Conservation (phyloP, 1,140 invertebrate species). For the Papilio polytes region DNA sequence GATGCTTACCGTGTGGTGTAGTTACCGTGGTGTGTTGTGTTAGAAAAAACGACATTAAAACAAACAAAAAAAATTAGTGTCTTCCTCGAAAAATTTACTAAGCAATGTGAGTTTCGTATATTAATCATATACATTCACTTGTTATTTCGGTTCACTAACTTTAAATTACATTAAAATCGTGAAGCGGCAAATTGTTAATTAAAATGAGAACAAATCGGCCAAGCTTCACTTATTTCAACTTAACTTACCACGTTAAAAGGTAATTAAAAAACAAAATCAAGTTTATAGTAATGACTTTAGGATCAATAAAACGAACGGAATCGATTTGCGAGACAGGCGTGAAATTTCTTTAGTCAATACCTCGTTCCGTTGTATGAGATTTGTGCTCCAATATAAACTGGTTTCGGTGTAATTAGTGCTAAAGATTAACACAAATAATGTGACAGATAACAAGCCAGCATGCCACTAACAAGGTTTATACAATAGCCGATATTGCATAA, state of each 20-base stretch:
- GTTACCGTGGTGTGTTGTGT: background rate
- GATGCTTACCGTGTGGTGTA: background rate
- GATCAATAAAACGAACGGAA: slow-evolving; percentile 27
- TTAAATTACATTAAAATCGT: slow-evolving; percentile 1
- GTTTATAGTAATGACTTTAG: slow-evolving; percentile 17
- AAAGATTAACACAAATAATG: slow-evolving; percentile 41
- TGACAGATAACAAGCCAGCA: slow-evolving; percentile 20
- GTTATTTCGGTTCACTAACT: background rate
- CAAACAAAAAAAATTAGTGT: no score
- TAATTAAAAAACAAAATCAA: slow-evolving; percentile 15
- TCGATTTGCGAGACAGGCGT: slow-evolving; percentile 28
- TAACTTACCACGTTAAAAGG: slow-evolving; percentile 10
- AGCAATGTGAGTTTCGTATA: no score
- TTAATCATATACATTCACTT: background rate
- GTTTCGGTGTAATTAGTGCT: slow-evolving; percentile 37
- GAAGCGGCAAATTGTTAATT: background rate
- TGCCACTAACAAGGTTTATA: slow-evolving; percentile 23
- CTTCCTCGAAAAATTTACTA: no score
- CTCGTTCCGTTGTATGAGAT: slow-evolving; percentile 5
- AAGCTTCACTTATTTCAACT: background rate
- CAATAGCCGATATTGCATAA: slow-evolving; percentile 14
- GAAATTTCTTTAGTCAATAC: slow-evolving; percentile 25
- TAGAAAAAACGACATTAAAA: no score
- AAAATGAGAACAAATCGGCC: slow-evolving; percentile 3
- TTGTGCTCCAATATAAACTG: slow-evolving; percentile 33